A percentile compares a stretch with the other conserved stretches of the same genome.
These are phyloP conservation scores for Pseudococcus viburni DNA, from an alignment of 2,888 invertebrate genomes.

Conservation along the genomic window DNA sequence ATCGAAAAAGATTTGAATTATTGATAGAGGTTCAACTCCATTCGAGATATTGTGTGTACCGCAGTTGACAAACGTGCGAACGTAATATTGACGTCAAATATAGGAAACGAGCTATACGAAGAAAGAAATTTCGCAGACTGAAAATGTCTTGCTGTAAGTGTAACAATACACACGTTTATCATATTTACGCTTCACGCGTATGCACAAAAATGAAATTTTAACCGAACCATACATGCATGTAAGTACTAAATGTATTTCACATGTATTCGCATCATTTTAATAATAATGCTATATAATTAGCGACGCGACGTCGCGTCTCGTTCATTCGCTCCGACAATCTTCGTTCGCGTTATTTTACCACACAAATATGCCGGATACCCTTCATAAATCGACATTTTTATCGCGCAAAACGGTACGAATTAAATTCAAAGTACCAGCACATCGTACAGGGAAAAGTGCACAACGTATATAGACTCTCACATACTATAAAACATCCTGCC, in stretches of 20 bases:
- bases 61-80: neutral
- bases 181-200: neutral
- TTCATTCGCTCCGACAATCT: neutral
- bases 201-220: neutral
- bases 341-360: neutral
- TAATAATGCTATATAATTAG: neutral
- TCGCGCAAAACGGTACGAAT: neutral
- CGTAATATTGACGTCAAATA: neutral
- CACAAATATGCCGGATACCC: neutral
- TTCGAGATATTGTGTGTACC: neutral
- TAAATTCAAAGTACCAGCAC: neutral
- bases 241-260: neutral
- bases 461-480: neutral
- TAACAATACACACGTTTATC: neutral
- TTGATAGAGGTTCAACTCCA: neutral
- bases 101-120: neutral
- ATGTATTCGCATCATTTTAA: neutral
- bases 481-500: neutral
- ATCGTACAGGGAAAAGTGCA: neutral
- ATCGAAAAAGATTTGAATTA: neutral
- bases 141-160: neutral
- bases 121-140: neutral
- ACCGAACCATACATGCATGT: neutral
- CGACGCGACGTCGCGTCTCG: neutral
- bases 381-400: conserved; percentile 1